phyloP scores from a whole-genome alignment of 2,888 invertebrate genomes.

The Ectropis crepuscularia region DNA sequence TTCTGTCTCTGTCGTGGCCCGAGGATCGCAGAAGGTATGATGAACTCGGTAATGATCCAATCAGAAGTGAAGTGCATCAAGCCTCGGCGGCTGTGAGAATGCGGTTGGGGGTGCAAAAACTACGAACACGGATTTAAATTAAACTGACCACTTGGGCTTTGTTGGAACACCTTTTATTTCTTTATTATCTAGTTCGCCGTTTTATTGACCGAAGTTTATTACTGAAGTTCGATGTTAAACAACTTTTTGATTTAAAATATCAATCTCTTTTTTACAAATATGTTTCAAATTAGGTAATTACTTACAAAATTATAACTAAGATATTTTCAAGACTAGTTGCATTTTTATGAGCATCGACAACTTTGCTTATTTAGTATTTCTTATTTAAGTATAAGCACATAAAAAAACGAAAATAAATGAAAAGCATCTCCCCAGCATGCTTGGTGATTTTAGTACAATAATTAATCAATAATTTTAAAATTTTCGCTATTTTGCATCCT shows the following conservation, averaged over 20 bases:
- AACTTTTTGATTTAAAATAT: background rate
- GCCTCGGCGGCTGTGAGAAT: slow-evolving; percentile 82
- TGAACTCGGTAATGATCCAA: slow-evolving; percentile 86
- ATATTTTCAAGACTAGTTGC: no score
- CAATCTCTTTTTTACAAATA: no score
- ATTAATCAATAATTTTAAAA: no score
- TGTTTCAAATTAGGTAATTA: no score
- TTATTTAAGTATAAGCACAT: no score
- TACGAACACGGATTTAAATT: slow-evolving; percentile 80
- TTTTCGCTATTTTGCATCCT: no score
- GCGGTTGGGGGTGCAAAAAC: slow-evolving; percentile 84
- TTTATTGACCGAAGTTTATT: slow-evolving; percentile 13
- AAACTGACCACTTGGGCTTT: slow-evolving; percentile 76
- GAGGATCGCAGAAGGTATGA: slow-evolving; percentile 83
- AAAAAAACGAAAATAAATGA: no score
- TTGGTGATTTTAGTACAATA: no score
- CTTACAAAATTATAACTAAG: no score
- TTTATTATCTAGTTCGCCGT: slow-evolving; percentile 28
- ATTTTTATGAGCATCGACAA: no score
- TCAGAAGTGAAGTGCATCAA: slow-evolving; percentile 84
- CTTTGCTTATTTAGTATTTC: no score
- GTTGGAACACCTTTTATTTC: slow-evolving; percentile 52
- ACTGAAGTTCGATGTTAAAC: background rate
- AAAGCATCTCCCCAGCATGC: no score
- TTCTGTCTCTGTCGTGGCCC: slow-evolving; percentile 68